Evolutionary conservation across 2,113 vertebrate species (phyloP).

Genomic region (Psettodes erumei): DNA sequence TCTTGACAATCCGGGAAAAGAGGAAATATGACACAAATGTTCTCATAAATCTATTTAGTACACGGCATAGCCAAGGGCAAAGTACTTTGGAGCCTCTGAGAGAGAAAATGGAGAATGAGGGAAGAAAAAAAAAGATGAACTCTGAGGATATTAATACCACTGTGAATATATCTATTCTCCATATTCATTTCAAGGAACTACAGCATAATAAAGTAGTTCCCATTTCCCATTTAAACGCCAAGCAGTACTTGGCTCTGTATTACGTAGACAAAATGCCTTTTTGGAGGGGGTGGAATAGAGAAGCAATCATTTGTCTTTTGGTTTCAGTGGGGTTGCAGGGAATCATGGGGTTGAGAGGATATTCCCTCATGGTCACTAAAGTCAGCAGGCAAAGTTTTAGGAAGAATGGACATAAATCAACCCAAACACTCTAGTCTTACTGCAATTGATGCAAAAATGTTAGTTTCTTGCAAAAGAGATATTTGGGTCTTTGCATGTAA

Average conservation of each 20-base stretch:
- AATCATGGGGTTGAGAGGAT: slow-evolving; percentile 58
- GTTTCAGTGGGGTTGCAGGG: slow-evolving; percentile 64
- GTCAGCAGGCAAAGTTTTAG: slow-evolving; percentile 37
- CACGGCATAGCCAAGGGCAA: slow-evolving; percentile 84
- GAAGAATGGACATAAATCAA: slow-evolving; percentile 23
- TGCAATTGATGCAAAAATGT: not conserved
- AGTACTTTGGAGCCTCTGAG: slow-evolving; percentile 80
- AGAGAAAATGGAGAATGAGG: slow-evolving; percentile 79
- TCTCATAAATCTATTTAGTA: slow-evolving; percentile 86
- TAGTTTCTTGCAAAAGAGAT: not conserved
- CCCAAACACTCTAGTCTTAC: not conserved
- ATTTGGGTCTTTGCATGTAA: not conserved
- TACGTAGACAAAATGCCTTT: slow-evolving; percentile 77
- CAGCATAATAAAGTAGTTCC: slow-evolving; percentile 79
- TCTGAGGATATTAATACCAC: slow-evolving; percentile 84
- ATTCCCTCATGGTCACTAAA: slow-evolving; percentile 47
- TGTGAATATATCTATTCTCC: slow-evolving; percentile 85
- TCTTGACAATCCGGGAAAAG: slow-evolving; percentile 82
- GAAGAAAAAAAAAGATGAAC: slow-evolving; percentile 74
- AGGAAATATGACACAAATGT: slow-evolving; percentile 86
- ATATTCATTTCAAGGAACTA: slow-evolving; percentile 78
- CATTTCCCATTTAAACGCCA: slow-evolving; percentile 76
- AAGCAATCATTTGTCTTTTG: slow-evolving; percentile 78
- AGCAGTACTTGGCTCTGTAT: slow-evolving; percentile 74
- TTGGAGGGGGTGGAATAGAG: slow-evolving; percentile 71